Base-by-base conservation (phyloP, 2,113 vertebrate genomes). In the Dermatemys mawii region DNA sequence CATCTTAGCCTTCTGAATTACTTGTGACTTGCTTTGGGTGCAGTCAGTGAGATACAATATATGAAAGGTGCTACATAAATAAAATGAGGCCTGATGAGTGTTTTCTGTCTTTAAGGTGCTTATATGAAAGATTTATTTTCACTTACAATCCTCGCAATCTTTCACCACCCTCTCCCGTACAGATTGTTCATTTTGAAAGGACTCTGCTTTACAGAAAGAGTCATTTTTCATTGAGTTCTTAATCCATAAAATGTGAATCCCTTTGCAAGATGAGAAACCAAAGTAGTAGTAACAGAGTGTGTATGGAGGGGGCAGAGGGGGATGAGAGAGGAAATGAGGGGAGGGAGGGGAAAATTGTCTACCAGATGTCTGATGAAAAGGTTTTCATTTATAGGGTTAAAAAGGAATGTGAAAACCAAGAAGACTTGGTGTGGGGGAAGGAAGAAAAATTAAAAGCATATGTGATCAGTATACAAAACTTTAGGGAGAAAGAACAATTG, bases 361-460 rank as follows among this genome's bases (percentile, higher is more conserved):
- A 49, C 80, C 90, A 95, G 89, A 90, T 97, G 88, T 94, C 93
- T 89, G 51, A 93, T 88, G 91, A 51, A 94, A 92, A 90, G 41
- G 35, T 67, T 85, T 89, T 86, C 38, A 60, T 83, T 96, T 67
- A 93, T 48, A 87, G 55, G 38, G 87, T 93, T 95, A 91, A 87
- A 87, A 73, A 96, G 88, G 81, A 90, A 90, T 85, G 93, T 93
- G 84, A 87, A 85, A 83, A 53, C 49, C 14, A 60, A 0, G 1
- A 22, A 86, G 79, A 41, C 57, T 95, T 0, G 0, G 48, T 84
- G 60, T 2, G 1, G 54, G 1, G 0, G 73, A 83, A 50, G 88
- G 87, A 88, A 88, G 86, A 85, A 90, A 70, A 96, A 96, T 95
- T 53, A 51, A 82, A 97, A 92, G 32, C 94, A 93, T 89, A 84